Base-by-base conservation (phyloP, 2,113 vertebrate species). In the Deroptyus accipitrinus region DNA sequence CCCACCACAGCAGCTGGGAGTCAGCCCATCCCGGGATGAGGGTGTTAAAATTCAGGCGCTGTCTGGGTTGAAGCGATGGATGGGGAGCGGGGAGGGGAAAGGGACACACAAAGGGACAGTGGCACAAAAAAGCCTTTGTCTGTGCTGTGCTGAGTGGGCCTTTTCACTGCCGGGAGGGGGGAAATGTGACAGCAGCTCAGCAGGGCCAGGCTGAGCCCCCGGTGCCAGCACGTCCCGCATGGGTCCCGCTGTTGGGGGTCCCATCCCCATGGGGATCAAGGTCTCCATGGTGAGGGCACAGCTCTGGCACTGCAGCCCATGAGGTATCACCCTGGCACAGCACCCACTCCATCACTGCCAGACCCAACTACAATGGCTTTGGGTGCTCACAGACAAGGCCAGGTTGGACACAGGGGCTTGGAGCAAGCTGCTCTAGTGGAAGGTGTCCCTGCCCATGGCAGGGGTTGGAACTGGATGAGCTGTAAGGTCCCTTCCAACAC, bases 41-140 rank as follows among this genome's bases (percentile, higher is more conserved):
- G 75, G 74, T 18, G 88, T 92, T 87, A 54, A 83, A 91, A 96
- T 91, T 41, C 90, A 85, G 93, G 57, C 39, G 7, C 63, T 39
- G 70, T 44, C 79, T 11, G 15, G 51, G 51, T 75, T 17, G 61
- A 44, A 87, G 74, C 17, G 17, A 2, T 27, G 91, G 87, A 31
- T 1, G 84, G 74, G 72, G 66, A 79, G 84, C 33, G 15, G 55
- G 84, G 90, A 64, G 77, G 78, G 81, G 49, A 85, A 35, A 37
- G 83, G 84, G 77, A 81, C 35, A 11, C 92, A 96, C 95, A 95
- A 96, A 96, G 86, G 86, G 94, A 64, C 66, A 5, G 33, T 59
- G 83, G 95, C 55, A 96, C 95, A 96, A 95, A 95, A 95, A 94
- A 86, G 86, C 94, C 91, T 95, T 97, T 96, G 96, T 97, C 80